phyloP scores from a whole-genome alignment of 2,113 vertebrate genomes.

The Romanogobio albipinnatus region DNA sequence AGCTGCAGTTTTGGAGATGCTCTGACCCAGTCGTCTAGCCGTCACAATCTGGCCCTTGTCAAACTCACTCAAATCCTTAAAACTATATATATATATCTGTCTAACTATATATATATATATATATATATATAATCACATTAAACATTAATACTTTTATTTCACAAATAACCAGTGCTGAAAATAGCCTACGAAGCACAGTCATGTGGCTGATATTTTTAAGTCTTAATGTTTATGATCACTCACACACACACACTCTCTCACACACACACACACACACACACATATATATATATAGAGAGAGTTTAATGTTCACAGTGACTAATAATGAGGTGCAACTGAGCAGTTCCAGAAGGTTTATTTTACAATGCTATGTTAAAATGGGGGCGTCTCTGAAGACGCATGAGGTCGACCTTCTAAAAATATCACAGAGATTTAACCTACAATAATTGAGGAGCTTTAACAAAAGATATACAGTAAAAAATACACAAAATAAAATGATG shows the following conservation, averaged over 20 bases:
- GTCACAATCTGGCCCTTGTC: no score
- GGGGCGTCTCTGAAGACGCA: neutral
- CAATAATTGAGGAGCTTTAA: neutral
- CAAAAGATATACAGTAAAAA: neutral
- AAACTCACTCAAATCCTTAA: no score
- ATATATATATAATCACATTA: neutral
- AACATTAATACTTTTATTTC: neutral
- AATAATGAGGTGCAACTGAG: neutral
- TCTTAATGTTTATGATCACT: neutral
- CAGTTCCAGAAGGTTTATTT: neutral
- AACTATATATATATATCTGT: no score
- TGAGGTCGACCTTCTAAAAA: slow-evolving; percentile 9
- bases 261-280: neutral
- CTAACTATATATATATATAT: no score
- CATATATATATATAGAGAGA: neutral
- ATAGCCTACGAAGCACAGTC: neutral
- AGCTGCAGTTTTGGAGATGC: no score
- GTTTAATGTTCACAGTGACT: slow-evolving; percentile 9
- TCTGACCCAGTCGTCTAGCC: no score
- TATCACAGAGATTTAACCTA: neutral
- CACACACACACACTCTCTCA: neutral
- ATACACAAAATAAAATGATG: neutral
- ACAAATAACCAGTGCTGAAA: neutral
- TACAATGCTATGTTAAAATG: neutral
- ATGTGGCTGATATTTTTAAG: neutral